Conservation (phyloP, 1,140 invertebrate genomes). For the Bathynomus jamesi region DNA sequence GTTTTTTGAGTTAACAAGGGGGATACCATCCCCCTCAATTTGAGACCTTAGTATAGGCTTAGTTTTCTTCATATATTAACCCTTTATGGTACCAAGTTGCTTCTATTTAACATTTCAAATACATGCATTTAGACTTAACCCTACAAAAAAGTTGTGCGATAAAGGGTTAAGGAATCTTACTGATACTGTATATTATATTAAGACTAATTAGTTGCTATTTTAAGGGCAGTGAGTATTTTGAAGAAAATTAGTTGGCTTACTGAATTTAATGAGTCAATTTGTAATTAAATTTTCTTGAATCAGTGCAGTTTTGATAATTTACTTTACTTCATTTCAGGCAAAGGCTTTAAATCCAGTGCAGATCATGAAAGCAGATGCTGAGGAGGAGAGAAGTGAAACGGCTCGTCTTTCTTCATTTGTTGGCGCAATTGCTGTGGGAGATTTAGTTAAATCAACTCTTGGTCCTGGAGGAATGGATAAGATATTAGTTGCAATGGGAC, state of each 20-base stretch:
- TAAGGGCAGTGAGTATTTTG: too few relatives aligned
- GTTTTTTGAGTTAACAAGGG: too few relatives aligned
- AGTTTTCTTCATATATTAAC: too few relatives aligned
- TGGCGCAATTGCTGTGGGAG: slow-evolving; percentile 96
- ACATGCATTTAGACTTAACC: too few relatives aligned
- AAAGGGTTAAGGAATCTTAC: too few relatives aligned
- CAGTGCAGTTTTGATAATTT: not conserved
- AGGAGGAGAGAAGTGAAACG: slow-evolving; percentile 76
- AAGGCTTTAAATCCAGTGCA: slow-evolving; percentile 83
- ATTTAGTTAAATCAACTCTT: slow-evolving; percentile 94
- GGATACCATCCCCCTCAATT: too few relatives aligned
- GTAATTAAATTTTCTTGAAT: not conserved
- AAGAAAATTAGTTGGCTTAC: not conserved
- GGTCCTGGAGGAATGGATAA: slow-evolving; percentile 99
- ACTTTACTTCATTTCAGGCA: slow-evolving; percentile 37
- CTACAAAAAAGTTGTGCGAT: too few relatives aligned
- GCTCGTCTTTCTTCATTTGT: slow-evolving; percentile 93
- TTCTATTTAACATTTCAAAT: too few relatives aligned
- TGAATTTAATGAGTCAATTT: not conserved
- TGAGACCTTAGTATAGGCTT: too few relatives aligned
- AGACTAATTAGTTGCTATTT: too few relatives aligned
- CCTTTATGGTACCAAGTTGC: too few relatives aligned
- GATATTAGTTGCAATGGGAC: slow-evolving; percentile 77
- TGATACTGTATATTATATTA: too few relatives aligned
- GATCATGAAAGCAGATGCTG: slow-evolving; percentile 87